Evolutionary conservation across 1,140 invertebrate species (phyloP), one percentile per base, ranked within the genome.

Genomic region (Archegozetes longisetosus): DNA sequence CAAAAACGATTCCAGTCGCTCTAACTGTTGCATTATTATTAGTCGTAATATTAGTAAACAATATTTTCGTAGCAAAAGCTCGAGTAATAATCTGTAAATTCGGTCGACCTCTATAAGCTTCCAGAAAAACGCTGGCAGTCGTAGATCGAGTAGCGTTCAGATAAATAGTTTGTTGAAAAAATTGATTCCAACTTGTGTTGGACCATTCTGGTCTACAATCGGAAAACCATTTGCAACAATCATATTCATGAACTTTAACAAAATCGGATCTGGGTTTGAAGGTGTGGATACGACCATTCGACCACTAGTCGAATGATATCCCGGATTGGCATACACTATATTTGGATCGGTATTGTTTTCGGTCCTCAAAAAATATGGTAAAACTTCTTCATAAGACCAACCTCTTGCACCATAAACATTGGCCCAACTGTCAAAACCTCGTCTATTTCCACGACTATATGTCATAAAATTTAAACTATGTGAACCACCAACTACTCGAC

Each of bases 351-450:
- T 57, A 22, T 64, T 58, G 51, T 72, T 66, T 66, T 80, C 78
- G 0, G 75, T 74, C 64, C 77, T 79, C 23, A 73, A 71, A 64
- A 81, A 81, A 62, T 79, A 81, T 0, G 75, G 75, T 0, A 91
- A 69, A 0, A 86, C 84, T 52, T 88, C 79, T 20, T 84, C 74
- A 71, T 89, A 95, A 0, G 83, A 82, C 92, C 92, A 96, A 9
- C 86, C 83, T 0, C 79, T 74, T 67, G 94, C 89, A 0, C 90
- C 91, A 32, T 23, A 58, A 17, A 26, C 13, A 25, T 82, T 66
- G 6, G 80, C 76, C 91, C 91, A 96, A 28, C 82, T 75, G 68
- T 96, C 86, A 68, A 88, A 96, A 68, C 96, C 92, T 28, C 78
- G 73, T 46, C 76, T 79, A 72, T 92, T 88, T 0, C 88, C 88